Percentiles rank a stretch among this genome's conserved stretches.
Evolutionary conservation across 2,797 vertebrate species (phyloP).

Genomic region (Pampus argenteus): DNA sequence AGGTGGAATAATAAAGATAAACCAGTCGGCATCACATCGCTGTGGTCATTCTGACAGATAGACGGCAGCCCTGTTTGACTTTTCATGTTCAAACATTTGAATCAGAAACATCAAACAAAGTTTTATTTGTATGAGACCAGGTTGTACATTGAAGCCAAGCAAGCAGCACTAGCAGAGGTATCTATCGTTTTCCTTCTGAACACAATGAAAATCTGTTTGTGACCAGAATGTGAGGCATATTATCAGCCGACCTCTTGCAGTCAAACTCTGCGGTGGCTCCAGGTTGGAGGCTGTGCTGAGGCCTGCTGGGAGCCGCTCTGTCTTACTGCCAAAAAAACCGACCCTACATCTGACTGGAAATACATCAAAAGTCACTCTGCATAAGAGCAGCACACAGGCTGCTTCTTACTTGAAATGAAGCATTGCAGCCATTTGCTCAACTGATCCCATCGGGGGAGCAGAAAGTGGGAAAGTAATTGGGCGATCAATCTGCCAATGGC

Average conservation of each 20-base stretch:
- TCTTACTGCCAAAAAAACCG: constrained; percentile 3
- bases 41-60: constrained; percentile 1
- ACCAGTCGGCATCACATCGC: not conserved
- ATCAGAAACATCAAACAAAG: not conserved
- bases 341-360: constrained; percentile 32
- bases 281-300: not conserved
- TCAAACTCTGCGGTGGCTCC: constrained; percentile 5
- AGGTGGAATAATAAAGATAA: not conserved
- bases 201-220: constrained; percentile 18
- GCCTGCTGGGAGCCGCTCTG: constrained; percentile 30
- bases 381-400: constrained; percentile 9
- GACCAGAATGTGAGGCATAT: constrained; percentile 15
- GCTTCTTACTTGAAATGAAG: constrained; percentile 50
- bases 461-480: constrained; percentile 59
- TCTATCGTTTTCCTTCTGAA: constrained; percentile 3
- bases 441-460: constrained; percentile 52
- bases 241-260: constrained; percentile 9
- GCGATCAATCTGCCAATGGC: constrained; percentile 64
- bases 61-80: not conserved
- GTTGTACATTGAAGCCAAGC: not conserved
- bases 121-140: too few species aligned
- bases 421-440: constrained; percentile 56
- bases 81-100: not conserved
- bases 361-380: constrained; percentile 43
- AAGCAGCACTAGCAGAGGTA: constrained; percentile 7